Base-by-base conservation (phyloP, 2,113 vertebrate genomes). In the Apodemus sylvaticus region DNA sequence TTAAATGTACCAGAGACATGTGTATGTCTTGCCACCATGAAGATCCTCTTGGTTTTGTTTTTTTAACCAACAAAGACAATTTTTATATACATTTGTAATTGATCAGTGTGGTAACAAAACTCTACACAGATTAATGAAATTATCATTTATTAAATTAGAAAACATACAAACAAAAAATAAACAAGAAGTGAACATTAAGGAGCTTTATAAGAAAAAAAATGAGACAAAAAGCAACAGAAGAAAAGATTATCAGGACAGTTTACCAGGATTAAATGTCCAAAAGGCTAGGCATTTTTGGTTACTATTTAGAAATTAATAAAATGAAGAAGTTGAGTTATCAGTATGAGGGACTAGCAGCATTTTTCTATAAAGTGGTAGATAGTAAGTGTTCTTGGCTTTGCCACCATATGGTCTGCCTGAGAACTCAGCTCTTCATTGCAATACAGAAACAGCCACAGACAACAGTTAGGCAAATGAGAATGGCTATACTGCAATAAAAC, bases 91-190 rank as follows among this genome's bases (percentile, higher is more conserved):
- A 96, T 48, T 95, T 92, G 95, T 34, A 97, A 89, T 17, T 95
- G 95, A 97, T 85, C 96, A 96, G 90, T 95, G 96, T 97, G 97
- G 97, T 97, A 98, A 98, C 95, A 95, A 98, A 98, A 98, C 91
- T 93, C 79, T 94, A 98, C 96, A 98, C 88, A 97, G 94, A 97
- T 86, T 97, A 90, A 98, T 97, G 92, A 98, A 97, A 97, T 70
- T 70, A 97, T 71, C 76, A 91, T 87, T 97, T 96, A 89, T 77
- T 71, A 96, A 96, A 94, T 96, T 53, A 96, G 92, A 93, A 34
- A 95, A 95, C 55, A 89, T 94, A 97, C 92, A 86, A 92, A 97
- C 92, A 91, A 53, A 92, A 97, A 94, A 94, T 39, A 85, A 97
- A 92, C 82, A 89, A 81, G 73, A 96, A 90, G 88, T 90, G 53